Conservation (phyloP, 2,888 invertebrate genomes). For the Schrankia costaestrigalis region DNA sequence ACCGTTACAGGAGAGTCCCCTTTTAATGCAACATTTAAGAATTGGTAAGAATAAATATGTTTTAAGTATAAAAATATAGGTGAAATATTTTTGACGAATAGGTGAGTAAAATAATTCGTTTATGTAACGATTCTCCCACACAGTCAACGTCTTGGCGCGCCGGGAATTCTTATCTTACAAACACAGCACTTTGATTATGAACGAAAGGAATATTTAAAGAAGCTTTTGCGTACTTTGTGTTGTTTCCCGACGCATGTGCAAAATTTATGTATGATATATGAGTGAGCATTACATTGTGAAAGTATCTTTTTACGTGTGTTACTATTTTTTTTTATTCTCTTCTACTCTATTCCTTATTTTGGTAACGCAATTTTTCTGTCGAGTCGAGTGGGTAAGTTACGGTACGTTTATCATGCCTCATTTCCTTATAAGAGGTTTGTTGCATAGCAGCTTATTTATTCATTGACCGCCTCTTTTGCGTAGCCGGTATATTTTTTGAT, state of each 20-base stretch:
- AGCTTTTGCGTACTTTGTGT: constrained; percentile 62
- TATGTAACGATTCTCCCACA: constrained; percentile 55
- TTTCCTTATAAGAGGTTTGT: constrained; percentile 11
- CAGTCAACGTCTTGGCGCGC: constrained; percentile 54
- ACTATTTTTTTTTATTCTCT: constrained; percentile 37
- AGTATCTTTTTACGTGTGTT: constrained; percentile 38
- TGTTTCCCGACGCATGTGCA: constrained; percentile 63
- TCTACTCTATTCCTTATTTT: constrained; percentile 23
- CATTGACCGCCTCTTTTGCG: too few relatives aligned
- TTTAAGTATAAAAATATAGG: too few relatives aligned
- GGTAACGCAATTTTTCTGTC: constrained; percentile 23
- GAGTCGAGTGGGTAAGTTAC: constrained; percentile 17
- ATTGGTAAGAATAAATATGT: too few relatives aligned
- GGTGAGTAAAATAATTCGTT: constrained; percentile 70
- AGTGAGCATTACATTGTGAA: constrained; percentile 46
- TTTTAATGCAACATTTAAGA: too few relatives aligned
- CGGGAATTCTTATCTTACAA: constrained; percentile 73
- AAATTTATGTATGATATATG: constrained; percentile 64
- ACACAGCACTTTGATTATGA: constrained; percentile 78
- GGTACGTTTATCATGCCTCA: constrained; percentile 22
- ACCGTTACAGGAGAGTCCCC: too few relatives aligned
- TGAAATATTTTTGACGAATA: constrained; percentile 74
- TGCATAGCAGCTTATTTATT: too few relatives aligned
- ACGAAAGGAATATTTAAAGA: constrained; percentile 76
- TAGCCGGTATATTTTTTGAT: too few relatives aligned